phyloP scores from a whole-genome alignment of 2,888 invertebrate species.

The Synergus gifuensis region DNA sequence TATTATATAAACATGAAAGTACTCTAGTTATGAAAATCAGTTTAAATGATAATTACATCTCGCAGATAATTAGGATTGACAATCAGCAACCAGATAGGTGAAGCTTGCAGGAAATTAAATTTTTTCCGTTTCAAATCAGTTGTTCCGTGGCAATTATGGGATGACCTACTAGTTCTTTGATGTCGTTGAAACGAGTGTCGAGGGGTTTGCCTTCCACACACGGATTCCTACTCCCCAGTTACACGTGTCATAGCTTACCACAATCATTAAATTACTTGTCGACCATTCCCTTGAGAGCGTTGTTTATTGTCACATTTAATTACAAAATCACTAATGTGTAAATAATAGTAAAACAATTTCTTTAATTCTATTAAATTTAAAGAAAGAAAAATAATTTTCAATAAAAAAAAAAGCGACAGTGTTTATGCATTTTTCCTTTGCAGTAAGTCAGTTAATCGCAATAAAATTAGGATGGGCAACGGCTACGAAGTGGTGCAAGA shows the following conservation, averaged over 20 bases:
- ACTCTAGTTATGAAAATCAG: too few relatives aligned
- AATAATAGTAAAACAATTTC: neutral
- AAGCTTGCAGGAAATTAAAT: slow-evolving; percentile 13
- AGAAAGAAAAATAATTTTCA: too few relatives aligned
- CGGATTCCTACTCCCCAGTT: slow-evolving; percentile 51
- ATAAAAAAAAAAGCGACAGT: neutral
- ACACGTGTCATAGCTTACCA: slow-evolving; percentile 62
- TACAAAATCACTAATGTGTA: slow-evolving; percentile 18
- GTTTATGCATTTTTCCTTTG: neutral
- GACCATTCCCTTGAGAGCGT: slow-evolving; percentile 43
- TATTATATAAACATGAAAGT: too few relatives aligned
- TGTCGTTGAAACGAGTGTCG: slow-evolving; percentile 57
- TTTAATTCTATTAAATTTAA: neutral
- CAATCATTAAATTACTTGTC: slow-evolving; percentile 54
- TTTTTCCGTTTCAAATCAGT: slow-evolving; percentile 27
- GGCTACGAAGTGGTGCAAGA: slow-evolving; percentile 52
- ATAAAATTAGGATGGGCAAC: slow-evolving; percentile 51
- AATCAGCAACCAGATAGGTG: neutral
- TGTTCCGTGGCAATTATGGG: slow-evolving; percentile 58
- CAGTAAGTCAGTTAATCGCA: neutral
- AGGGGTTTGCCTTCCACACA: slow-evolving; percentile 53
- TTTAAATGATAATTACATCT: neutral
- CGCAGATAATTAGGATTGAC: neutral
- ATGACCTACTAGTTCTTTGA: slow-evolving; percentile 71
- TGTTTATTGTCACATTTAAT: slow-evolving; percentile 33